Conservation (phyloP, 2,888 invertebrate species). For the Chrysolina oricalcia region DNA sequence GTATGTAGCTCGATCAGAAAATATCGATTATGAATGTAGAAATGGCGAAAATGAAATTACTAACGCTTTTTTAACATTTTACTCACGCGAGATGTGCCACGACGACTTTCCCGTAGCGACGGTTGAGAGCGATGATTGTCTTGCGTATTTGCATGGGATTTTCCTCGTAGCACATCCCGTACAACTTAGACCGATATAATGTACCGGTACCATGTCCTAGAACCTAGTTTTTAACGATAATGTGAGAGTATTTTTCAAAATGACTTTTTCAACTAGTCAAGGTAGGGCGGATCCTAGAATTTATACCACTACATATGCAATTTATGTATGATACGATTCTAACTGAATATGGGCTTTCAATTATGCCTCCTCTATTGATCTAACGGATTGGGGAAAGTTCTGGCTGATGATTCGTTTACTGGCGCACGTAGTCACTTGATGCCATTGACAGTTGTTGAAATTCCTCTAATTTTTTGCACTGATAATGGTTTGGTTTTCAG, state of each 20-base stretch:
- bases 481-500: too few species aligned
- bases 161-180: neutral
- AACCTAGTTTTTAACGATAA: slow-evolving; percentile 63
- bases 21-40: slow-evolving; percentile 34
- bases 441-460: neutral
- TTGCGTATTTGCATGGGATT: neutral
- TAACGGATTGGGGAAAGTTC: neutral
- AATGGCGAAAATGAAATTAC: slow-evolving; percentile 57
- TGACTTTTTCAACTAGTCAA: slow-evolving; percentile 65
- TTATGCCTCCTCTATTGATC: slow-evolving; percentile 46
- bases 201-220: slow-evolving; percentile 70
- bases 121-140: neutral
- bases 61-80: slow-evolving; percentile 66
- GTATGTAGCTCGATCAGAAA: slow-evolving; percentile 36
- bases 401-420: slow-evolving; percentile 54
- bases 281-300: slow-evolving; percentile 44
- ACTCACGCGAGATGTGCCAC: neutral
- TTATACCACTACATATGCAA: slow-evolving; percentile 45
- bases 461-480: too few species aligned
- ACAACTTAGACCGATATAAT: slow-evolving; percentile 51
- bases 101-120: neutral
- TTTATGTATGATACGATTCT: slow-evolving; percentile 41
- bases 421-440: slow-evolving; percentile 15
- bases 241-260: slow-evolving; percentile 69
- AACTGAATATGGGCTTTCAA: slow-evolving; percentile 62